Base-by-base conservation (phyloP, 2,888 invertebrate species). In the Brenthis hecate region DNA sequence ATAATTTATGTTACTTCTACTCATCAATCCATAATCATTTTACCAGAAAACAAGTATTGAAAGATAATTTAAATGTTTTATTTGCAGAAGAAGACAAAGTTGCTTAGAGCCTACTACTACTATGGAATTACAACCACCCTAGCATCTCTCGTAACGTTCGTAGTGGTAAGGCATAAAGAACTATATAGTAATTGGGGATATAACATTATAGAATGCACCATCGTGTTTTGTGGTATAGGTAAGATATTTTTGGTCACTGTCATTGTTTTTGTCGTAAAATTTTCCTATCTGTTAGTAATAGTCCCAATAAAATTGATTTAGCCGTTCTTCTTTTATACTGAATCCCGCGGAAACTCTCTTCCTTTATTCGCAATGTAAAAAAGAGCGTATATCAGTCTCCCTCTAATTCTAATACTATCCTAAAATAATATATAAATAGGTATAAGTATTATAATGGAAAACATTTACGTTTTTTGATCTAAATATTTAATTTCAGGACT, bases 101-200 rank as follows among this genome's bases (percentile, higher is more conserved):
- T 82, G 1, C 72, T 85, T 2, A 76, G 77, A 4, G 70, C 73
- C 0, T 85, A 80, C 68, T 84, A 79, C 63, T 84, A 82, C 74
- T 85, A 83, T 65, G 83, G 82, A 0, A 74, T 80, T 2, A 74
- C 77, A 0, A 80, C 78, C 2, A 74, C 74, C 0, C 62, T 76
- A 6, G 78, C 80, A 0, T 69, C 76, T 0, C 66, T 83, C 3
- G 68, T 78, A 6, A 77, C 79, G 0, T 78, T 77, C 2, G 48
- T 82, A 3, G 75, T 81, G 57, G 14, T 72, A 51, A 47, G 70
- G 66, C 14, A 56, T 61, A 50, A 60, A 56, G 19, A 56, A 55
- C 14, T 65, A 50, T 66, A 57, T 13, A 28, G 62, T 69, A 13
- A 68, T 23, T 65, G 56, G 47, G 55, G 43, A 8, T 53, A 70